Base-by-base conservation (phyloP, 2,797 vertebrate species). In the Brachymystax lenok region DNA sequence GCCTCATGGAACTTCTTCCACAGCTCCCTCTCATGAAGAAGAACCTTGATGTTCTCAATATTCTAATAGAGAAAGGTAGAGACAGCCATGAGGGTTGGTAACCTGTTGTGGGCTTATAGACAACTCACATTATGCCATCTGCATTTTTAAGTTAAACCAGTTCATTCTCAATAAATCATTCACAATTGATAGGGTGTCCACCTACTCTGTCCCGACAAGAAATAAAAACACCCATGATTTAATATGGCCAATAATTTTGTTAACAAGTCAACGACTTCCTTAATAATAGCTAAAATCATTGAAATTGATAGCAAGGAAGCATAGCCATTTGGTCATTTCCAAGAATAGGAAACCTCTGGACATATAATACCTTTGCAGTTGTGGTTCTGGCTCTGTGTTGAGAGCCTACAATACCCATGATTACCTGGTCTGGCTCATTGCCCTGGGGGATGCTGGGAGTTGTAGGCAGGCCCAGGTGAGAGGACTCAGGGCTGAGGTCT, bases 1-100 rank as follows among this genome's bases (percentile, higher is more conserved):
- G 96, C 96, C 87, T 99, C 97, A 61, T 99, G 96, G 85, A 99
- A 99, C 91, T 97, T 97, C 95, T 97, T 98, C 98, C 98, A 99
- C 82, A 99, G 94, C 73, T 99, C 98, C 84, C 96, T 94, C 92
- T 99, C 97, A 6, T 99, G 97, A 86, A 99, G 96, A 87, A 95
- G 93, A 69, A 99, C 98, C 91, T 98, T 99, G 88, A 99, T 98
- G 90, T 96, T 98, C 94, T 98, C 97, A 72, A 99, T 97, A 83
- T 95, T 98, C 97, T 99, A 87, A 24, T 74, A 73, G 30, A 50
- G 73, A 52, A 76, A 75, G 78, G 6, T 52, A 35, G 16, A 1
- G 1, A 6, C 27, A 61, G 54, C 52, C 52, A 35, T 59, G 51
- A 30, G 7, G 10, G 71, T 56, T 72, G 24, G 28, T 52, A 27